Base-by-base conservation (phyloP, 1,140 invertebrate genomes). In the Drosophila punjabiensis region DNA sequence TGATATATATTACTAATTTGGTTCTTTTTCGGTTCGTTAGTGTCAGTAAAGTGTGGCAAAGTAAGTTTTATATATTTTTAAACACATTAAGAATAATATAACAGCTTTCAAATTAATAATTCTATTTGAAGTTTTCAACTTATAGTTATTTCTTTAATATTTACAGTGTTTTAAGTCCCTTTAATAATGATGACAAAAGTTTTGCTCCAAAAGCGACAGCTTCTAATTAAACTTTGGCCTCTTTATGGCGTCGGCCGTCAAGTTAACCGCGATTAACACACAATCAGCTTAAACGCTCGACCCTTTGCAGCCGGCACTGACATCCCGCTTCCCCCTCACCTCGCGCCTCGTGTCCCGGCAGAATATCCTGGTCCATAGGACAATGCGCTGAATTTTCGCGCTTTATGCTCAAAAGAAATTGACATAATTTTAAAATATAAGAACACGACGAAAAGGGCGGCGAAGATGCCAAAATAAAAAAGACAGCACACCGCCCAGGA, bases 381-480 rank as follows among this genome's bases (percentile, higher is more conserved):
- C 58, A 80, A 67, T 64, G 63, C 45, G 61, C 45, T 63, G 65
- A 75, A 52, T 43, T 50, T 71, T 73, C 63, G 48, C 47, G 64
- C 58, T 61, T 62, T 45, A 65, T 70, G 71, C 55, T 74, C 73
- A 82, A 74, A 82, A 76, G 76, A 88, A 86, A 87, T 88, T 88
- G 84, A 80, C 76, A 83, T 77, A 80, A 88, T 83, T 79, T 88
- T 74, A 83, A 83, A 87, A 80, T 80, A 78, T 86, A 68, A 64
- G 68, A 68, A 32, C 60, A 45, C 62, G 60, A 35, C 52, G 28
- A 63, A 64, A 78, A 47, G 48, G 68, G 53, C 58, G 41, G 37
- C 43, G 10, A 60, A 76, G 59, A 80, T 68, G 76, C 41, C 81
- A 35, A 77, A 58, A 56, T 56, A 62, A 63, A 65, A 61, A 68